Evolutionary conservation across 92 coral and sea anemone species (phyloP), one percentile per base, ranked within the genome.

Genomic region (Porites divaricata): DNA sequence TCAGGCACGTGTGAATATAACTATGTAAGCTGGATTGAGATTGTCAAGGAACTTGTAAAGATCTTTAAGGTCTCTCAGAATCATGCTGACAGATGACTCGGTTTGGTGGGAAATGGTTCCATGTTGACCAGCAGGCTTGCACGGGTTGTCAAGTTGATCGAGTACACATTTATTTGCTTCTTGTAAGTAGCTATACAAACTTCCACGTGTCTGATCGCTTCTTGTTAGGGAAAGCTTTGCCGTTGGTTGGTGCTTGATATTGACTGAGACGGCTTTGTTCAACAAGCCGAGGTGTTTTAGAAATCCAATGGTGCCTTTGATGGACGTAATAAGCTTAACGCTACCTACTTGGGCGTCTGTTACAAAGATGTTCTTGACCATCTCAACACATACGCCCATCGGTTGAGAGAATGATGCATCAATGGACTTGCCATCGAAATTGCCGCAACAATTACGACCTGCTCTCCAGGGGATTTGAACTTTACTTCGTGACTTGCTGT

Each of bases 301-400:
- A 76, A 76, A 76, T 52, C 66, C 26, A 76, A 22, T 76, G 80
- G 80, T 57, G 66, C 65, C 80, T 76, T 76, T 76, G 80, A 76
- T 76, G 67, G 80, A 76, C 48, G 80, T 76, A 70, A 78, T 63
- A 64, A 63, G 83, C 72, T 41, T 63, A 17, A 35, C 71, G 67
- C 69, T 77, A 77, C 81, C 70, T 77, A 70, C 81, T 77, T 61
- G 81, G 81, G 81, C 83, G 22, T 78, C 83, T 23, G 61, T 78
- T 59, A 63, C 72, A 58, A 78, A 78, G 54, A 78, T 64, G 57
- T 78, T 78, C 41, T 78, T 78, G 58, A 41, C 73, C 50, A 64
- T 16, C 71, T 78, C 74, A 78, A 48, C 83, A 78, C 83, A 63
- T 22, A 61, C 25, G 54, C 83, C 83, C 83, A 78, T 78, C 17